A percentile compares a stretch with the other conserved stretches of the same genome.
Conservation (phyloP, 1,140 invertebrate species). For the Oedothorax gibbosus region DNA sequence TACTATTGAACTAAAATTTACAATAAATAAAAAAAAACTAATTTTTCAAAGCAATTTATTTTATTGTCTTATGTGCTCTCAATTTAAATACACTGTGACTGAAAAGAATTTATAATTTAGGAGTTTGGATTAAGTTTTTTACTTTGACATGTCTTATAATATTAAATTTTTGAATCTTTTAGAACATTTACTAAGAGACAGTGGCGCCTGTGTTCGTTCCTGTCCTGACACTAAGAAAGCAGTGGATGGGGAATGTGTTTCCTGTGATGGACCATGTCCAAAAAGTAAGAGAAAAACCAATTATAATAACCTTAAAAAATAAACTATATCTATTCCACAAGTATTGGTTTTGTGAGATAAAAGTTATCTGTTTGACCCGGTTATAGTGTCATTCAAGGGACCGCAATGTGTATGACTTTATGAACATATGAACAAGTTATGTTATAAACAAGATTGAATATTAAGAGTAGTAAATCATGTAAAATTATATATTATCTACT, state of each 20-base stretch:
- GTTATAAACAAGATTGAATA: too few species aligned
- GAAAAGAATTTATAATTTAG: neutral
- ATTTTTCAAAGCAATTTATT: neutral
- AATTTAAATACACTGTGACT: neutral
- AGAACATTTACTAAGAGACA: conserved; percentile 91
- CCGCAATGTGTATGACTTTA: too few species aligned
- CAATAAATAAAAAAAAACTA: too few species aligned
- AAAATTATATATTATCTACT: too few species aligned
- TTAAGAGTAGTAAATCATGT: too few species aligned
- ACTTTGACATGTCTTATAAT: neutral
- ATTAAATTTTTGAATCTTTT: neutral
- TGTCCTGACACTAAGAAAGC: conserved; percentile 91
- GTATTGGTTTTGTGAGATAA: too few species aligned
- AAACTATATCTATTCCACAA: too few species aligned
- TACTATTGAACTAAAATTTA: too few species aligned
- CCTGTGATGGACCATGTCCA: conserved; percentile 93
- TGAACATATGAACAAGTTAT: too few species aligned
- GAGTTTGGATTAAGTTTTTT: neutral
- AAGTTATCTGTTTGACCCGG: too few species aligned
- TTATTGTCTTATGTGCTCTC: neutral
- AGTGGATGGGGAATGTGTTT: conserved; percentile 88
- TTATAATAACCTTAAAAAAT: too few species aligned
- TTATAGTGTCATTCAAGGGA: too few species aligned
- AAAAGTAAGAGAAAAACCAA: conserved; percentile 77
- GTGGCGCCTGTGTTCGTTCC: conserved; percentile 90